Conservation (phyloP, 2,888 invertebrate species). For the Amphipyra tragopoginis region DNA sequence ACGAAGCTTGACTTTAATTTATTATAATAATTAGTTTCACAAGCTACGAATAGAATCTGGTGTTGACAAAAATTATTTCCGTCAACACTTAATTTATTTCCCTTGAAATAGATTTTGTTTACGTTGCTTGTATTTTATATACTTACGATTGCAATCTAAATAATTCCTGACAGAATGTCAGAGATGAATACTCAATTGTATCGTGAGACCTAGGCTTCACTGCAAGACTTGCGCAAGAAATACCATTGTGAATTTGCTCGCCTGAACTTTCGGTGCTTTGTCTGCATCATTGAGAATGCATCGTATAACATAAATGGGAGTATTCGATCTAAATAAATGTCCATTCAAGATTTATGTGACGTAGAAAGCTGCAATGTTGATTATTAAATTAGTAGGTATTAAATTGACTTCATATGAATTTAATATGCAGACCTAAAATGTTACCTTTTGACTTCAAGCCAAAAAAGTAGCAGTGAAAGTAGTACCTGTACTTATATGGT, state of each 20-base stretch:
- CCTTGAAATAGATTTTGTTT: conserved; percentile 12
- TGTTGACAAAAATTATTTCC: conserved; percentile 8
- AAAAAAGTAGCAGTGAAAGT: neutral
- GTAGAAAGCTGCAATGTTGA: conserved; percentile 15
- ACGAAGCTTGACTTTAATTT: conserved; percentile 10
- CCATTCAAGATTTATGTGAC: conserved; percentile 25
- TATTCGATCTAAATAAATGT: conserved; percentile 43
- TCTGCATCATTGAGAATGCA: conserved; percentile 36
- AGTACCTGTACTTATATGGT: neutral
- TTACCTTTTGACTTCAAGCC: neutral
- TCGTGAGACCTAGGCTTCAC: conserved; percentile 55
- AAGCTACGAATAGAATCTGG: conserved; percentile 23
- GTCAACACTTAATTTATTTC: conserved; percentile 6
- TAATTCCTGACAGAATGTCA: conserved; percentile 37
- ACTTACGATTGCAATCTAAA: conserved; percentile 22
- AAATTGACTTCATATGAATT: conserved; percentile 17
- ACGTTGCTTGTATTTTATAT: conserved; percentile 1
- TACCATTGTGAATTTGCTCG: conserved; percentile 58
- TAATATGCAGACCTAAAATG: conserved; percentile 15
- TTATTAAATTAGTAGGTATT: conserved; percentile 23
- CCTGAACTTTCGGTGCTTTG: conserved; percentile 45
- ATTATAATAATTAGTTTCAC: conserved; percentile 18
- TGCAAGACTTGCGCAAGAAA: conserved; percentile 63
- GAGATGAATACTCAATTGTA: conserved; percentile 53
- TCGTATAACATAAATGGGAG: conserved; percentile 39